These are phyloP conservation scores for Dissostichus mawsoni DNA, from an alignment of 2,113 vertebrate genomes.

Conservation along the genomic window DNA sequence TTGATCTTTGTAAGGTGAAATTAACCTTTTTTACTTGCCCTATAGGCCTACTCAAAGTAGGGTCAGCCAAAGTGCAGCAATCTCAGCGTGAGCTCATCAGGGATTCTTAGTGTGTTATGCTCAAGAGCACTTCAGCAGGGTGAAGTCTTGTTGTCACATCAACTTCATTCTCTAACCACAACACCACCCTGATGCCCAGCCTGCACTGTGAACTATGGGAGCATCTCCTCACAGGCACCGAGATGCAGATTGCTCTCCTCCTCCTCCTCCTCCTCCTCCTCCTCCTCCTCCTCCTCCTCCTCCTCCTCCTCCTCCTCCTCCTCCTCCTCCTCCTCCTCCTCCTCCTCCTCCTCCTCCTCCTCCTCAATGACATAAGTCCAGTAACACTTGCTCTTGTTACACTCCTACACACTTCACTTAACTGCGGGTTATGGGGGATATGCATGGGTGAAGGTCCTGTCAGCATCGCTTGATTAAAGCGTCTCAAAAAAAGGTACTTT, in stretches of 20 bases:
- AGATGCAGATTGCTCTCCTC: constrained; percentile 5
- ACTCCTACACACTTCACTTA: constrained; percentile 43
- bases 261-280: constrained; percentile 37
- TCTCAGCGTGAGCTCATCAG: background rate
- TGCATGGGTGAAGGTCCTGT: constrained; percentile 38
- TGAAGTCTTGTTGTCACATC: constrained; percentile 10
- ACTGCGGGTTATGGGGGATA: constrained; percentile 16
- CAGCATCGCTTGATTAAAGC: constrained; percentile 37
- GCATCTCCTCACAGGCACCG: constrained; percentile 46
- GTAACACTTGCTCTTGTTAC: constrained; percentile 61
- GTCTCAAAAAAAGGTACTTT: background rate
- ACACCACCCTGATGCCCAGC: background rate
- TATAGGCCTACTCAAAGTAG: background rate
- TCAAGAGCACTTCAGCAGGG: constrained; percentile 19
- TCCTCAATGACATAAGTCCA: constrained; percentile 38
- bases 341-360: constrained; percentile 38
- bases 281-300: constrained; percentile 36
- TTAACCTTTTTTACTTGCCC: background rate
- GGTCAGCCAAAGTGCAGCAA: background rate
- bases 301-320: constrained; percentile 34
- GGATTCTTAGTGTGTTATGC: background rate
- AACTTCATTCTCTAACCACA: background rate
- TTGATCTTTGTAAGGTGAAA: background rate
- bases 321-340: constrained; percentile 37
- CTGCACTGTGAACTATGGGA: background rate